Evolutionary conservation across 2,888 invertebrate species (phyloP).

Genomic region (Pyrgus malvae): DNA sequence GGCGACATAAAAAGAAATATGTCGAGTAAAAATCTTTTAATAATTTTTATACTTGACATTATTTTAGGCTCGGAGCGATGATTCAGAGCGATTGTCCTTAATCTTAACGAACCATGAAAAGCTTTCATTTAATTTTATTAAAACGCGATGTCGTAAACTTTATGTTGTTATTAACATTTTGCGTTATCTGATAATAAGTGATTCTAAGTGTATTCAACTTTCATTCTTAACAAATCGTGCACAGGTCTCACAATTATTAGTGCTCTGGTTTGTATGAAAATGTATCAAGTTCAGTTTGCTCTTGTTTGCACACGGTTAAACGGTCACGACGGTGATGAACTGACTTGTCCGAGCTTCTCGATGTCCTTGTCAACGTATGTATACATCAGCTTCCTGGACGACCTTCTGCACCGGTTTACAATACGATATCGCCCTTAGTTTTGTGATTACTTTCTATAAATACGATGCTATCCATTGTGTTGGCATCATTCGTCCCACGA

Average conservation of each 20-base stretch:
- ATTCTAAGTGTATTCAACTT: neutral
- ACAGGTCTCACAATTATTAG: neutral
- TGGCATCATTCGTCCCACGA: conserved; percentile 61
- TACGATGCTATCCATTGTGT: conserved; percentile 41
- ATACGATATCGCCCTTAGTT: conserved; percentile 66
- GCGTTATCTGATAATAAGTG: neutral
- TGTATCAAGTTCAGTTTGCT: conserved; percentile 32
- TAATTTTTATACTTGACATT: too few relatives aligned
- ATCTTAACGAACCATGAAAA: neutral
- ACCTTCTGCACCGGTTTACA: conserved; percentile 63
- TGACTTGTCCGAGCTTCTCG: conserved; percentile 44
- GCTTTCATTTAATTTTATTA: neutral
- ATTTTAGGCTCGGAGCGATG: too few relatives aligned
- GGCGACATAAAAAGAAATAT: too few relatives aligned
- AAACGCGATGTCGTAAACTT: neutral
- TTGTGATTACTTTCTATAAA: conserved; percentile 65
- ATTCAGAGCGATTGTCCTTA: too few relatives aligned
- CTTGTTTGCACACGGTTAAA: conserved; percentile 37
- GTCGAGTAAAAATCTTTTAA: too few relatives aligned
- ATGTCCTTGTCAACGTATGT: conserved; percentile 55
- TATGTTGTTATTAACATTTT: neutral
- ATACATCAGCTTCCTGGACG: conserved; percentile 70
- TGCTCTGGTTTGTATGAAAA: conserved; percentile 7
- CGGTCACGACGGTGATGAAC: conserved; percentile 52
- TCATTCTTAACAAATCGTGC: neutral